Percentiles rank a stretch among this genome's conserved stretches.
phyloP scores from a whole-genome alignment of 2,797 vertebrate genomes.

The Enteromius radiatus region DNA sequence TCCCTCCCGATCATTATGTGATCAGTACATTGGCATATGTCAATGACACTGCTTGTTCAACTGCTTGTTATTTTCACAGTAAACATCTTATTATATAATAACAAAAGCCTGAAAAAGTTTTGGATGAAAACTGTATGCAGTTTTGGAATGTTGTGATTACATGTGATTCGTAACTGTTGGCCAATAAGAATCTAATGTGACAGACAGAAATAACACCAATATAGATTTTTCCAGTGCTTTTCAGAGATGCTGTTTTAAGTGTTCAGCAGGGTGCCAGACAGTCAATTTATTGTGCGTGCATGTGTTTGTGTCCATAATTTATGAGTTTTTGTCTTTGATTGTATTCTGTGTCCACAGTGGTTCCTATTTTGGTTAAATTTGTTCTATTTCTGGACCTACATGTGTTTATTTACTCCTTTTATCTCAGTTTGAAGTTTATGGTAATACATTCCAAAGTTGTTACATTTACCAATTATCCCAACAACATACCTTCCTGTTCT shows the following conservation, averaged over 20 bases:
- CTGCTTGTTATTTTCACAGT: not conserved
- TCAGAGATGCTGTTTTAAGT: conserved; percentile 54
- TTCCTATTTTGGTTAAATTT: not conserved
- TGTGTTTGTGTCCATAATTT: conserved; percentile 35
- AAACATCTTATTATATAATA: not conserved
- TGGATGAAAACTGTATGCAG: not conserved
- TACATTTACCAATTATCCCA: conserved; percentile 67
- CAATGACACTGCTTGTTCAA: not conserved
- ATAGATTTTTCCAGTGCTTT: conserved; percentile 82
- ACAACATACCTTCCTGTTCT: conserved; percentile 74
- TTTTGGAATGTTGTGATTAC: conserved; percentile 25
- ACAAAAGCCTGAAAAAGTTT: not conserved
- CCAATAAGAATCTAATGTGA: conserved; percentile 39
- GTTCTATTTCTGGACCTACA: conserved; percentile 6
- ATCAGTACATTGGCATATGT: not conserved
- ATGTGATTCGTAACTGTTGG: conserved; percentile 29
- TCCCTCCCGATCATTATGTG: conserved; percentile 14
- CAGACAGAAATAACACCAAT: conserved; percentile 73
- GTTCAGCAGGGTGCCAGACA: conserved; percentile 56
- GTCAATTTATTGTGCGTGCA: conserved; percentile 43
- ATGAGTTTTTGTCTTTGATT: conserved; percentile 9
- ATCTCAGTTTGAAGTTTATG: conserved; percentile 60
- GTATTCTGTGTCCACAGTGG: conserved; percentile 33
- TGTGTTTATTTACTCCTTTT: conserved; percentile 54
- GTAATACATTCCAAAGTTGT: conserved; percentile 62